Percentiles rank a stretch among this genome's conserved stretches.
These are phyloP conservation scores for Podarcis cretensis DNA, from an alignment of 2,113 vertebrate species.

Conservation along the genomic window DNA sequence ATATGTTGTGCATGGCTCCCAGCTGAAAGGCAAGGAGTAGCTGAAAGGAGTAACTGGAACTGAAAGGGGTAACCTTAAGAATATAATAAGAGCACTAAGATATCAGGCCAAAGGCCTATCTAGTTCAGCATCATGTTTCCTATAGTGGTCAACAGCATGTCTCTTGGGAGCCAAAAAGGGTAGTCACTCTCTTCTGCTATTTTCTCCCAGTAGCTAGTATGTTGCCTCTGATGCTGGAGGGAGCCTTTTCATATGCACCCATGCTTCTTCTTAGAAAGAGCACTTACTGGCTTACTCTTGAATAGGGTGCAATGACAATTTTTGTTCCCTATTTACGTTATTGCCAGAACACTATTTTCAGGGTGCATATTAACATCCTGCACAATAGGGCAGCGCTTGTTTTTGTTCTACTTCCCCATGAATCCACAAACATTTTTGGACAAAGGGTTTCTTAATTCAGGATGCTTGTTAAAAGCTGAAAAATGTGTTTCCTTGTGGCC, in stretches of 20 bases:
- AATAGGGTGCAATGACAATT: not conserved
- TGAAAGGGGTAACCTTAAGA: not conserved
- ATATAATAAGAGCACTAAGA: not conserved
- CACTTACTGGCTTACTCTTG: not conserved
- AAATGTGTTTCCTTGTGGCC: not conserved
- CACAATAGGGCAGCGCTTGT: not conserved
- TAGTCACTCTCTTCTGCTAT: not conserved
- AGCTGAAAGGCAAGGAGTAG: not conserved
- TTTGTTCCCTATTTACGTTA: not conserved
- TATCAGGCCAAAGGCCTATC: not conserved
- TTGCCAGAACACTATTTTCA: not conserved
- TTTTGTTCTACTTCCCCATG: not conserved
- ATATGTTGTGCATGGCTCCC: not conserved
- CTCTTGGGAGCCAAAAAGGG: not conserved
- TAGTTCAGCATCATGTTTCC: not conserved
- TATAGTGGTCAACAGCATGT: too few species aligned
- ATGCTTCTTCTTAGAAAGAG: not conserved
- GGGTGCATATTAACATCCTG: not conserved
- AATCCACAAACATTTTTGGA: not conserved
- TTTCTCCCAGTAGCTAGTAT: not conserved
- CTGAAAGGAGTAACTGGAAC: not conserved
- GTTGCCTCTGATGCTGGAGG: not conserved
- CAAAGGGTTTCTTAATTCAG: not conserved
- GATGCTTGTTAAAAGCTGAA: not conserved
- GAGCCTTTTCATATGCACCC: not conserved